Percentiles rank a stretch among this genome's conserved stretches.
Conservation (phyloP, 2,888 invertebrate genomes). For the Gandaritis pyraliata region DNA sequence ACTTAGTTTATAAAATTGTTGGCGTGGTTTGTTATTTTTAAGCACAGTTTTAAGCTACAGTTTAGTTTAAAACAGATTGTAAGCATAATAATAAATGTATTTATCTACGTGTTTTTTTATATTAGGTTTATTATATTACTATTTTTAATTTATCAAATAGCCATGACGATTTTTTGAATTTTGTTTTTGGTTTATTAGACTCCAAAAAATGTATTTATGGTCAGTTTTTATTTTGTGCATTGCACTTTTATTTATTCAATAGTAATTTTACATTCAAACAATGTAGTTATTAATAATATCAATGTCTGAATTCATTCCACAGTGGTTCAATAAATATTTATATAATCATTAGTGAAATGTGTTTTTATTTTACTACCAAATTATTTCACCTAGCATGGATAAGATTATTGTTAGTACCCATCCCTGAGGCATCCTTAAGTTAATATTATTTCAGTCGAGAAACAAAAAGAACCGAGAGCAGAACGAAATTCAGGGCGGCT, state of each 20-base stretch:
- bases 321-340: constrained; percentile 56
- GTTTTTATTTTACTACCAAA: constrained; percentile 9
- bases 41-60: constrained; percentile 37
- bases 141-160: constrained; percentile 8
- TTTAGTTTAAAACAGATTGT: constrained; percentile 33
- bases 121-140: neutral
- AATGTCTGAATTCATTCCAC: constrained; percentile 47
- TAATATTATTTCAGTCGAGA: too few relatives aligned
- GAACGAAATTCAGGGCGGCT: too few relatives aligned
- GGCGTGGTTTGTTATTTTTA: constrained; percentile 60
- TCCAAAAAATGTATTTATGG: too few relatives aligned
- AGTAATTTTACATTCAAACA: neutral
- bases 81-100: constrained; percentile 38
- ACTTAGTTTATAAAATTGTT: constrained; percentile 69
- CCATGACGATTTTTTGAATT: constrained; percentile 27
- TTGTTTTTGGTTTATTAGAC: constrained; percentile 13
- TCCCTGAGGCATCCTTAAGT: too few relatives aligned
- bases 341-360: constrained; percentile 40
- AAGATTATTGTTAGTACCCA: too few relatives aligned
- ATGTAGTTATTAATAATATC: constrained; percentile 1
- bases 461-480: too few relatives aligned
- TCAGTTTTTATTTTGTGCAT: constrained; percentile 12
- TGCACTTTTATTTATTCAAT: constrained; percentile 1
- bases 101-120: constrained; percentile 4
- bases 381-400: neutral